A percentile compares a stretch with the other conserved stretches of the same genome.
phyloP scores from a whole-genome alignment of 1,140 invertebrate species.

The Neodiprion pinetum region DNA sequence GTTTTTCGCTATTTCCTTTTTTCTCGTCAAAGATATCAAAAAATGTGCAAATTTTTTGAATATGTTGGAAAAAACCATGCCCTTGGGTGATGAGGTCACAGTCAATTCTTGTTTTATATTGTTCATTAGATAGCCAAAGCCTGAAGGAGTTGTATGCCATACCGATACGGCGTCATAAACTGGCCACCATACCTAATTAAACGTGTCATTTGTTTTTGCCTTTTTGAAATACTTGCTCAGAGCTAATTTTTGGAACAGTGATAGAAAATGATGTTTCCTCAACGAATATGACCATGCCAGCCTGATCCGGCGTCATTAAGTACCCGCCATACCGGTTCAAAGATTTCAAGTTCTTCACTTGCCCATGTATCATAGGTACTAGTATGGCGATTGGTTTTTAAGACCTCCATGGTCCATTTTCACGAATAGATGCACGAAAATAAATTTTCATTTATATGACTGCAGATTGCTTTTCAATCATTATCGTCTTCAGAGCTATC shows the following conservation, averaged over 20 bases:
- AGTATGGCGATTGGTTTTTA: too few species aligned
- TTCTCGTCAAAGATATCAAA: too few species aligned
- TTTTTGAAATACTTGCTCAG: neutral
- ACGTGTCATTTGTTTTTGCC: constrained; percentile 1
- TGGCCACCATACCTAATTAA: neutral
- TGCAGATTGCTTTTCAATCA: too few species aligned
- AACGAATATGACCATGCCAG: neutral
- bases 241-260: neutral
- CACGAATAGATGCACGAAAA: too few species aligned
- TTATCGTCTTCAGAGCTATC: too few species aligned
- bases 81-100: neutral
- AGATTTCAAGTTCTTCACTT: too few species aligned
- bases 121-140: constrained; percentile 5
- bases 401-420: too few species aligned
- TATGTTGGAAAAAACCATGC: neutral
- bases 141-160: neutral
- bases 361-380: too few species aligned
- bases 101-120: constrained; percentile 1
- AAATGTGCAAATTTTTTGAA: neutral
- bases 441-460: too few species aligned
- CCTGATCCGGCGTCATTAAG: too few species aligned
- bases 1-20: too few species aligned
- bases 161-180: neutral
- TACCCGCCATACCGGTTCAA: too few species aligned
- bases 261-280: neutral